Conservation (phyloP, 2,113 vertebrate genomes). For the Tetraodon nigroviridis region DNA sequence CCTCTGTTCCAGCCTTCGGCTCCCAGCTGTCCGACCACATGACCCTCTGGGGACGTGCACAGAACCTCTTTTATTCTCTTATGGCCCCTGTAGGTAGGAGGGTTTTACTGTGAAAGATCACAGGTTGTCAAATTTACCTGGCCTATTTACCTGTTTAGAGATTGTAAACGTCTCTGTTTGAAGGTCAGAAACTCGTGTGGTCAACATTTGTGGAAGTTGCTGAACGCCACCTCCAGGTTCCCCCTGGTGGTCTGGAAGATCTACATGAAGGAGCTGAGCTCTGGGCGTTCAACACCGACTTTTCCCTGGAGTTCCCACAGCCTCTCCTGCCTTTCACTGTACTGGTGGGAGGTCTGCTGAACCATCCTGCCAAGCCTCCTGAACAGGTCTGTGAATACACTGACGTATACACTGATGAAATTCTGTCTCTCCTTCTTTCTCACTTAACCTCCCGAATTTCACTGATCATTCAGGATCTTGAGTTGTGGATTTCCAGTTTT, state of each 20-base stretch:
- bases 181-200: conserved; percentile 39
- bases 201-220: conserved; percentile 50
- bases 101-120: background rate
- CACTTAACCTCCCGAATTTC: background rate
- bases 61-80: conserved; percentile 62
- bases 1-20: conserved; percentile 51
- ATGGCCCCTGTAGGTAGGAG: conserved; percentile 21
- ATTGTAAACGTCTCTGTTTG: background rate
- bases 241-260: conserved; percentile 50
- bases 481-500: conserved; percentile 60
- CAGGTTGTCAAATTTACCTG: background rate
- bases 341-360: conserved; percentile 69
- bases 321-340: conserved; percentile 71
- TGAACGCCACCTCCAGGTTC: conserved; percentile 61
- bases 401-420: background rate
- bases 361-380: conserved; percentile 54
- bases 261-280: conserved; percentile 69
- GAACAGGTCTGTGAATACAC: conserved; percentile 55
- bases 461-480: conserved; percentile 53
- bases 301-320: conserved; percentile 71
- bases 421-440: background rate
- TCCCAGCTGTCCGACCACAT: conserved; percentile 59
- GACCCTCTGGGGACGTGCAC: conserved; percentile 60
- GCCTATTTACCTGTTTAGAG: background rate
- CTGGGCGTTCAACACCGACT: conserved; percentile 73